Evolutionary conservation across 2,113 vertebrate species (phyloP).

Genomic region (Lycaon pictus): DNA sequence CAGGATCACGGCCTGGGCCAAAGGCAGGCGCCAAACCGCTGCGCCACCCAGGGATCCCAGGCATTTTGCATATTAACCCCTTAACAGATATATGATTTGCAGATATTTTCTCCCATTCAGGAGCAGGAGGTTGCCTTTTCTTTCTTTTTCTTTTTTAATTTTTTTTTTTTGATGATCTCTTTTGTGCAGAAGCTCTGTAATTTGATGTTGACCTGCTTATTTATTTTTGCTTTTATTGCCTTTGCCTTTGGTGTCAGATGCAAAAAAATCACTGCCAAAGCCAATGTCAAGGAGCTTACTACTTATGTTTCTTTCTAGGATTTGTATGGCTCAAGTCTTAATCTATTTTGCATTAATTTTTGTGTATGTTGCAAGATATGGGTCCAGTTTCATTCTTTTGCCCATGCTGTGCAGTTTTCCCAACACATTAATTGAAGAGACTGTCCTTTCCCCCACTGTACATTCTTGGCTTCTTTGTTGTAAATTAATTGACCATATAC

Average conservation of each 20-base stretch:
- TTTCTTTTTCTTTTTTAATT: background rate
- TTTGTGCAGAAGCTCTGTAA: background rate
- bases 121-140: background rate
- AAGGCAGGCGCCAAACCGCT: too few relatives aligned
- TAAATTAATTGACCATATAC: background rate
- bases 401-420: background rate
- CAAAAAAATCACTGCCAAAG: background rate
- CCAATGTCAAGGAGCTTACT: background rate
- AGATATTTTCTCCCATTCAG: background rate
- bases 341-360: background rate
- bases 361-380: background rate
- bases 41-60: too few relatives aligned
- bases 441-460: background rate
- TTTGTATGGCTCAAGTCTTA: background rate
- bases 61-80: background rate
- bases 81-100: background rate
- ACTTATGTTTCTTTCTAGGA: background rate
- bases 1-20: too few relatives aligned
- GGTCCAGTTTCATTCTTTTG: background rate
- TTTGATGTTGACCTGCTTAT: background rate
- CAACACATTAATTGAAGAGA: background rate
- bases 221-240: background rate
- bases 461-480: background rate
- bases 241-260: background rate
- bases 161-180: background rate